Base-by-base conservation (phyloP, 2,797 vertebrate genomes). In the Sebastolobus altivelis region DNA sequence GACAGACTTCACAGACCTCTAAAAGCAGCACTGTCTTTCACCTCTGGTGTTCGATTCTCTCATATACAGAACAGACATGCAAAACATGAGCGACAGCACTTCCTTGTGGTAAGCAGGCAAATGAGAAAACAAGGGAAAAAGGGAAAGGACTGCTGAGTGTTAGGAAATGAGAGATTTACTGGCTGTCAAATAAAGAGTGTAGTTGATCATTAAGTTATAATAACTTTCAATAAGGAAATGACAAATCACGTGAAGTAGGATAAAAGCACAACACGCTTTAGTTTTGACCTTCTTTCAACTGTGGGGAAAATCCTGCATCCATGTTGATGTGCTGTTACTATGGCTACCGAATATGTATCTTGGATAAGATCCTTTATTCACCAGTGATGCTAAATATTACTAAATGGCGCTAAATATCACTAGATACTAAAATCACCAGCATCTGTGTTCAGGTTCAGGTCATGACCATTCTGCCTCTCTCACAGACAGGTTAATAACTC, bases 31-130 rank as follows among this genome's bases (percentile, higher is more conserved):
- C 2, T 18, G 54, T 46, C 22, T 59, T 1, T 22, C 56, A 7
- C 16, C 8, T 55, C 9, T 6, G 4, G 2, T 35, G 10, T 29
- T 31, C 40, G 18, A 14, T 4, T 25, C 2, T 22, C 8, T 29
- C n/a, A 2, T 22, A 0, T 7, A 9, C 40, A 31, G 2, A 27
- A 25, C 25, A 25, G 25, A 46, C 4, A 16, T 7, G 22, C 60
- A 80, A 80, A 80, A 79, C 16, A 35, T 25, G 25, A 55, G 29
- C 65, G 83, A 81, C 80, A 82, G 74, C 49, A 1, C 86, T 9
- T 68, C 65, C 89, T 12, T 71, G 79, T 90, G 88, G 88, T 27
- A 25, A 37, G 14, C 2, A 35, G 33, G 38, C 27, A 40, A 68
- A 78, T 22, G 5, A 62, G 13, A 72, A 5, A 76, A 38, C 11